Base-by-base conservation (phyloP, 1,140 invertebrate genomes). In the Apocrypta bakeri region DNA sequence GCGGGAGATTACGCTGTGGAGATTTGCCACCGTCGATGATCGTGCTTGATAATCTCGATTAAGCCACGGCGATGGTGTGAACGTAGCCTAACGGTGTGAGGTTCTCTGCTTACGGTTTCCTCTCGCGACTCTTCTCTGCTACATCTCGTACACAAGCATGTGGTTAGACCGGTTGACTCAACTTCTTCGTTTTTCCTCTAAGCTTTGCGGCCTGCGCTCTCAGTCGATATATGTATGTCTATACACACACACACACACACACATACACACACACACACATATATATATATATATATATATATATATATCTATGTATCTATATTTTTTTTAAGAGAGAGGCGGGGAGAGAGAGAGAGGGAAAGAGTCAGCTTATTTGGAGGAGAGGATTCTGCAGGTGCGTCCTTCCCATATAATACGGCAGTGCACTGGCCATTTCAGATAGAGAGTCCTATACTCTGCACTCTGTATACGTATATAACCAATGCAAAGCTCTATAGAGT, bases 161-260 rank as follows among this genome's bases (percentile, higher is more conserved):
- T 84, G 88, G 88, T 89, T 84, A 87, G 84, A 89, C 88, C 88
- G 88, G 88, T 89, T 87, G 85, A 84, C 63, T 66, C 86, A 85
- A 78, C 86, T 84, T 87, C 85, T 79, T 68, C 66, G 37, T 63
- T 37, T 81, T 21, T 63, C 21, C 71, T 42, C 48, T 66, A 61
- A 27, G 25, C 42, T 61, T 9, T 61, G 61, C 37, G 14, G 48
- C 48, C 29, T 17, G 64, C 17, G 12, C 29, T 27, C 25, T 11
- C 64, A 21, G n/a, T n/a, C 33, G 3, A 9, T 37, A 4, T 37
- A 9, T 37, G 25, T 68, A 66, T 64, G 1, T 27, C 27, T 24
- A 64, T 12, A 27, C 27, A 66, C 27, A 25, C 21, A 17, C 29
- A 3, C 7, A 12, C 29, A 29, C 12, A 17, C 7, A 56, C 17